A percentile compares a stretch with the other conserved stretches of the same genome.
phyloP scores from a whole-genome alignment of 2,113 vertebrate genomes.

The Asarcornis scutulata region DNA sequence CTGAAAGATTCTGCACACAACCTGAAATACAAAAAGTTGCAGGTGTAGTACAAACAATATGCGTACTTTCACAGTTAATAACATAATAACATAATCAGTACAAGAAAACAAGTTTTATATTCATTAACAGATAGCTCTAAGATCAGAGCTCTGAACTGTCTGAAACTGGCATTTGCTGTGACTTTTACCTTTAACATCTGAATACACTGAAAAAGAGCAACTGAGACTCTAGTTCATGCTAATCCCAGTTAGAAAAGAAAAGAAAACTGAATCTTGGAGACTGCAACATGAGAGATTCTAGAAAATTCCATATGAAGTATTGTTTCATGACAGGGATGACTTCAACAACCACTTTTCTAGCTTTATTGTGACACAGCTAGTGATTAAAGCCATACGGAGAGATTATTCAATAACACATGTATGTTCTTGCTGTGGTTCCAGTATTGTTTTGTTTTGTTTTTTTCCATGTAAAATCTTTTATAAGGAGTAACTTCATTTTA shows the following conservation, averaged over 20 bases:
- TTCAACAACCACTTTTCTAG: neutral
- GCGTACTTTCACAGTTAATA: neutral
- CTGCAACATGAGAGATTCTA: neutral
- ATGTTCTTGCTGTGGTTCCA: neutral
- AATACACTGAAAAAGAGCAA: neutral
- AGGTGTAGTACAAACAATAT: neutral
- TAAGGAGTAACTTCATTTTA: neutral
- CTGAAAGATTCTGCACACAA: neutral
- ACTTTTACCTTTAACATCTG: neutral
- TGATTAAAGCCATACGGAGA: neutral
- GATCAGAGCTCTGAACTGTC: neutral
- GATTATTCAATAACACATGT: neutral
- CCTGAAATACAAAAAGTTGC: neutral
- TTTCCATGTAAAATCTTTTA: neutral
- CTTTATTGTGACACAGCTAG: neutral
- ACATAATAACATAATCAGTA: neutral
- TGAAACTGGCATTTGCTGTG: neutral
- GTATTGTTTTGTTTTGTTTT: neutral
- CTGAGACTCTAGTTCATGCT: neutral
- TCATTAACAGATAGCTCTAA: neutral
- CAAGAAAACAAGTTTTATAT: neutral
- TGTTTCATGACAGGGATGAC: neutral
- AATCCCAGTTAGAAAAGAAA: neutral
- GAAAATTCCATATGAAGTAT: neutral
- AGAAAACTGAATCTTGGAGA: neutral